phyloP scores from a whole-genome alignment of 2,797 vertebrate species.

The Sciurus carolinensis region DNA sequence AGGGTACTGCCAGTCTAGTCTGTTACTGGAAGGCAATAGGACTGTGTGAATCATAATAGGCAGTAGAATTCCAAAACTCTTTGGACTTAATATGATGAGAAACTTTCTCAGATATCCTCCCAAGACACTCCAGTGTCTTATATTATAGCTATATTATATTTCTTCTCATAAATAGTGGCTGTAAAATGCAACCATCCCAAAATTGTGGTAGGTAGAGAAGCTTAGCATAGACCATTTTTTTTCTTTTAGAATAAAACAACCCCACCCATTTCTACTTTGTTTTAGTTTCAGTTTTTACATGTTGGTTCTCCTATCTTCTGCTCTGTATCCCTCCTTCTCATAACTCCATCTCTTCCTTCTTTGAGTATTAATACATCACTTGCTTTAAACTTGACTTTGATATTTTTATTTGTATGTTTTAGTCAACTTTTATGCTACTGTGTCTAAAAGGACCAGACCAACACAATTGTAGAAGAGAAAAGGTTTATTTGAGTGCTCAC shows the following conservation, averaged over 20 bases:
- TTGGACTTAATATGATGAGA: neutral
- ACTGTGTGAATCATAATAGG: neutral
- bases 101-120: neutral
- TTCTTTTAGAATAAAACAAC: slow-evolving; percentile 32
- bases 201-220: neutral
- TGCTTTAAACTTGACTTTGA: slow-evolving; percentile 53
- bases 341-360: neutral
- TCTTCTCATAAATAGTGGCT: neutral
- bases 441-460: too few relatives aligned
- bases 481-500: too few relatives aligned
- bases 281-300: slow-evolving; percentile 25
- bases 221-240: neutral
- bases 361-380: neutral
- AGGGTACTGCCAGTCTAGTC: neutral
- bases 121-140: neutral
- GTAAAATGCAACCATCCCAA: neutral
- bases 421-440: too few relatives aligned
- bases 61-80: neutral
- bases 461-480: too few relatives aligned
- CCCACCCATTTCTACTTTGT: neutral
- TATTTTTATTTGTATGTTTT: neutral
- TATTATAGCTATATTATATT: neutral
- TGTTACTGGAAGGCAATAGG: neutral
- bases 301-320: neutral
- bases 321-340: neutral